A percentile compares a stretch with the other conserved stretches of the same genome.
Evolutionary conservation across 2,113 vertebrate genomes (phyloP).

Genomic region (Platycercus adscitus): DNA sequence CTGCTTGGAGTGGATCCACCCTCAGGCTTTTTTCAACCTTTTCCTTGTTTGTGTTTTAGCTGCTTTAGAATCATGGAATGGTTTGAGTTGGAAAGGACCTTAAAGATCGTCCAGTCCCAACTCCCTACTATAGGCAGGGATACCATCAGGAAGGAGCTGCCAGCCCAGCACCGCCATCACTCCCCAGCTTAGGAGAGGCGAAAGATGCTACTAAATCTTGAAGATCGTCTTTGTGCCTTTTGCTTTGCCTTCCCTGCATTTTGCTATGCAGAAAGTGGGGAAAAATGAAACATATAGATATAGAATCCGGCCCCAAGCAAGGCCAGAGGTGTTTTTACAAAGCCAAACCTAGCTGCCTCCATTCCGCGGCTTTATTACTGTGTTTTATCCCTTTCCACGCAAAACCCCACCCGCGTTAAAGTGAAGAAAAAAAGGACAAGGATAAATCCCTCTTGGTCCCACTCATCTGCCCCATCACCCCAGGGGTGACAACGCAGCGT

Average conservation of each 20-base stretch:
- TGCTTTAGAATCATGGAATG: not conserved
- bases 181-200: no score
- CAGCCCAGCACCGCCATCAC: not conserved
- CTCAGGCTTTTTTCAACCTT: not conserved
- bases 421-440: not conserved
- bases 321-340: not conserved
- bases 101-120: not conserved
- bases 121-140: not conserved
- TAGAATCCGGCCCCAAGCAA: not conserved
- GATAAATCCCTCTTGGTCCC: not conserved
- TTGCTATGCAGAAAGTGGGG: fast-evolving
- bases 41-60: not conserved
- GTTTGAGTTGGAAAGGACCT: not conserved
- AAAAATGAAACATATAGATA: fast-evolving
- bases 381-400: not conserved
- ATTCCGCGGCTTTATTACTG: not conserved
- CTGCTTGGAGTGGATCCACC: not conserved
- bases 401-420: no score
- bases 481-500: not conserved
- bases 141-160: not conserved
- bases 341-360: not conserved
- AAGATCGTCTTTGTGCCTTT: not conserved
- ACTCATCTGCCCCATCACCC: no score
- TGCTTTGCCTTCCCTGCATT: fast-evolving
- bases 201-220: not conserved